A percentile compares a stretch with the other conserved stretches of the same genome.
phyloP scores from a whole-genome alignment of 2,797 vertebrate genomes.

The Siniperca undulata region DNA sequence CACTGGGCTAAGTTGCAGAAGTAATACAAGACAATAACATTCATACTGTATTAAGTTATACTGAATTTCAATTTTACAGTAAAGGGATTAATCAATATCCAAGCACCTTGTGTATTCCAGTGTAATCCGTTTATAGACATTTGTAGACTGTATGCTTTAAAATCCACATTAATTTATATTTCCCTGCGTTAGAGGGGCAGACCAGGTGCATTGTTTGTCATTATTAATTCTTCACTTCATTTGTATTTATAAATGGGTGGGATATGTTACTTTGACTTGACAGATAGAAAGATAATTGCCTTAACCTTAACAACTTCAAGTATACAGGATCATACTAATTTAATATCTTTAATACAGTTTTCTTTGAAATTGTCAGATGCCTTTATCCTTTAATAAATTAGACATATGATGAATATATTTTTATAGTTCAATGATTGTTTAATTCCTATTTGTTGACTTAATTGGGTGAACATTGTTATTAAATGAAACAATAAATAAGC shows the following conservation, averaged over 20 bases:
- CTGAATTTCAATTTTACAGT: not conserved
- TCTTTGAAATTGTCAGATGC: not conserved
- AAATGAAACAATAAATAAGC: slow-evolving; percentile 24
- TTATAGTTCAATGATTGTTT: slow-evolving; percentile 6
- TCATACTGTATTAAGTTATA: too few species aligned
- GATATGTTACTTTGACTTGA: slow-evolving; percentile 15
- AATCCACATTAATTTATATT: slow-evolving; percentile 1
- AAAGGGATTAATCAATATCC: not conserved
- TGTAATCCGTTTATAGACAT: not conserved
- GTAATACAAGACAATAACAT: not conserved
- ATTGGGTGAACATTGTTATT: slow-evolving; percentile 1
- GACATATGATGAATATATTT: not conserved
- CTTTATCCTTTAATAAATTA: not conserved
- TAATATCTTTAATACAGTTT: not conserved
- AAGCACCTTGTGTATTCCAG: not conserved
- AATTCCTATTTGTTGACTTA: slow-evolving; percentile 12
- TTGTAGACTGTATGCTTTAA: not conserved
- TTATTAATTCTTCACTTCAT: slow-evolving; percentile 25
- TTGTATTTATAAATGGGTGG: slow-evolving; percentile 17
- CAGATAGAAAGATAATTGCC: slow-evolving; percentile 9
- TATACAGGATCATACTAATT: not conserved
- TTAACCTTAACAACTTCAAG: slow-evolving; percentile 17
- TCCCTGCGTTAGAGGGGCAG: not conserved
- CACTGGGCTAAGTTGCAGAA: not conserved
- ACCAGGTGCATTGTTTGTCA: slow-evolving; percentile 4